Percentiles rank a stretch among this genome's conserved stretches.
Evolutionary conservation across 2,113 vertebrate genomes (phyloP).

Genomic region (Loxodonta africana): DNA sequence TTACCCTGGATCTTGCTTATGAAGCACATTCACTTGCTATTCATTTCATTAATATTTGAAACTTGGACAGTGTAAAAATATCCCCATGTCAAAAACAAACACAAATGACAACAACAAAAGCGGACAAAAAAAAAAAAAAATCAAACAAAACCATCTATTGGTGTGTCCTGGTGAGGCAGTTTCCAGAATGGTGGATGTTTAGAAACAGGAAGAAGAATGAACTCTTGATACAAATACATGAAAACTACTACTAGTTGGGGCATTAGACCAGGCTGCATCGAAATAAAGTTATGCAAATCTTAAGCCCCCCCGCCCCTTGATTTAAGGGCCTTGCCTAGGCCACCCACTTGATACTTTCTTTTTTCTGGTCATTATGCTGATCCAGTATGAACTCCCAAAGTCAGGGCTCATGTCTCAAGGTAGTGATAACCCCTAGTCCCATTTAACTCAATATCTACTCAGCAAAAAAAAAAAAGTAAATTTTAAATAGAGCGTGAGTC

Average conservation of each 20-base stretch:
- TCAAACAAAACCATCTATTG: background rate
- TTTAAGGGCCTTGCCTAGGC: background rate
- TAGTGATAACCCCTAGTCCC: background rate
- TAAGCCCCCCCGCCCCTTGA: background rate
- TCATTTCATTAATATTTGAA: background rate
- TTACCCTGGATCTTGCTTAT: background rate
- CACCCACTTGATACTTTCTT: background rate
- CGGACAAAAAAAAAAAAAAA: background rate
- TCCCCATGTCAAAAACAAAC: background rate
- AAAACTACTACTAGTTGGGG: background rate
- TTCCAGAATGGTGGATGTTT: background rate
- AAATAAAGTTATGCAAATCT: background rate
- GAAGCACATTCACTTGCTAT: background rate
- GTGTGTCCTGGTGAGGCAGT: background rate
- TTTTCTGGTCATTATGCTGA: background rate
- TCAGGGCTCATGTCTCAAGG: background rate
- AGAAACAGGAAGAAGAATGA: background rate
- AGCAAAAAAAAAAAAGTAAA: background rate
- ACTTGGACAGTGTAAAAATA: background rate
- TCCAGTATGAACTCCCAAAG: background rate
- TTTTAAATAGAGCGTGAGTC: background rate
- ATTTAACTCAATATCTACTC: background rate
- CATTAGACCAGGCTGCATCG: background rate
- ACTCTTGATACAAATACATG: background rate
- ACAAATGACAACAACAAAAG: no score